Evolutionary conservation across 2,113 vertebrate genomes (phyloP).

Genomic region (Climacteris rufus): DNA sequence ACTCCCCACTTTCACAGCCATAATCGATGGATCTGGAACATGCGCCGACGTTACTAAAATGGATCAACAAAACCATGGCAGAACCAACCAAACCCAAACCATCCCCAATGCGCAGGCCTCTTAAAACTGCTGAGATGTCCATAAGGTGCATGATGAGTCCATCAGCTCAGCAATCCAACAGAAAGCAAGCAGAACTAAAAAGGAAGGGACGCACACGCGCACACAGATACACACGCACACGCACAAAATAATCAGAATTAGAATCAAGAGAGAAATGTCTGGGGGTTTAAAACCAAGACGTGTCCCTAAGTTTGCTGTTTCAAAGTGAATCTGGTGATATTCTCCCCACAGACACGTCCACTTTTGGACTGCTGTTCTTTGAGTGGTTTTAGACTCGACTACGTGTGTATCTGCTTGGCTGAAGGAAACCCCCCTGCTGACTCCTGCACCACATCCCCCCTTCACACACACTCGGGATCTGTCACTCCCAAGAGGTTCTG

Average conservation of each 20-base stretch:
- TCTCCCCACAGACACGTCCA: constrained; percentile 13
- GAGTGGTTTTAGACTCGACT: neutral
- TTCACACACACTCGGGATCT: rapidly evolving
- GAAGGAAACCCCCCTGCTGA: neutral
- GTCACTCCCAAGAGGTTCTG: neutral
- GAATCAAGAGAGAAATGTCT: constrained; percentile 45
- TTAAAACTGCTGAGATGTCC: constrained; percentile 25
- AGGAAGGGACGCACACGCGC: neutral
- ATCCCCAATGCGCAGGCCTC: neutral
- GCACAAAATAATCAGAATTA: neutral
- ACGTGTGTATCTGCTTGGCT: neutral
- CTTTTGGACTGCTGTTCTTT: neutral
- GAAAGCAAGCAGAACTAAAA: constrained; percentile 22
- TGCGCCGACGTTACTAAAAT: neutral
- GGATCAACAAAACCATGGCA: constrained; percentile 2
- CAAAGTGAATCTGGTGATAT: neutral
- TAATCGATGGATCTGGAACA: constrained; percentile 34
- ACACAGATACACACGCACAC: neutral
- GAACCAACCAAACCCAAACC: constrained; percentile 21
- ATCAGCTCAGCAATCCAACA: constrained; percentile 39
- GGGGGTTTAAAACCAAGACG: constrained; percentile 41
- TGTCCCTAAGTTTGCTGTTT: constrained; percentile 14
- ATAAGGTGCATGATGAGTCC: constrained; percentile 44
- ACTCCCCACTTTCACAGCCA: constrained; percentile 54
- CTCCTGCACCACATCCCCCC: neutral